Conservation (phyloP, 1,140 invertebrate genomes). For the Drosophila paulistorum region DNA sequence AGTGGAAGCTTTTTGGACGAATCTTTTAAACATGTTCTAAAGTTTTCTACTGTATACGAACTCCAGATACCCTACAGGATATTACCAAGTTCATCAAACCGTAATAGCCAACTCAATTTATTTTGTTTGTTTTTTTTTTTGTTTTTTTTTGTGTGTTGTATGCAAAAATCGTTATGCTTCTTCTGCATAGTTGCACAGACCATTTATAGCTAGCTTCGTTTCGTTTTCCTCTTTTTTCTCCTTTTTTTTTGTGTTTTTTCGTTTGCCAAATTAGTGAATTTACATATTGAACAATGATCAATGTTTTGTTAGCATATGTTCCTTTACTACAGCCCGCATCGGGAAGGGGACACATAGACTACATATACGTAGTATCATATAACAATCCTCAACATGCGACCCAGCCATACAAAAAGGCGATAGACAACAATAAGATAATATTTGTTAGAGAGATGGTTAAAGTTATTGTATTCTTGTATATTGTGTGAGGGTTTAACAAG, state of each 20-base stretch:
- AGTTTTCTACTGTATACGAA: no score
- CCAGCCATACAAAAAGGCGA: neutral
- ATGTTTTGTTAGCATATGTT: conserved; percentile 82
- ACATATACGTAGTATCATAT: conserved; percentile 12
- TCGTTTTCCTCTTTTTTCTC: neutral
- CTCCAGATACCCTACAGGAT: neutral
- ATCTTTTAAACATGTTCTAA: no score
- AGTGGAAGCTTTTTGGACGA: no score
- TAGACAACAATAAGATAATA: conserved; percentile 61
- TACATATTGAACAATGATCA: conserved; percentile 82
- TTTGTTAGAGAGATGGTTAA: conserved; percentile 18
- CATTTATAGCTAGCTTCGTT: conserved; percentile 67
- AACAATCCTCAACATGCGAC: neutral
- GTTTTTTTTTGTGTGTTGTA: conserved; percentile 53
- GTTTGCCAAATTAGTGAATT: conserved; percentile 81
- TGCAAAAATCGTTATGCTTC: conserved; percentile 78
- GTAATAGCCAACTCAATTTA: neutral
- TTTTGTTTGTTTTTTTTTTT: conserved; percentile 29
- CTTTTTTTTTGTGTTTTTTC: conserved; percentile 49
- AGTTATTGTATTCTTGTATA: conserved; percentile 23
- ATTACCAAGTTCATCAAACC: neutral
- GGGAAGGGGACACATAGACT: conserved; percentile 9
- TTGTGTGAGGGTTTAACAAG: conserved; percentile 44
- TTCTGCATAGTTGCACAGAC: conserved; percentile 59
- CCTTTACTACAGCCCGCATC: conserved; percentile 42